phyloP scores from a whole-genome alignment of 2,113 vertebrate species.

The Vulpes vulpes region DNA sequence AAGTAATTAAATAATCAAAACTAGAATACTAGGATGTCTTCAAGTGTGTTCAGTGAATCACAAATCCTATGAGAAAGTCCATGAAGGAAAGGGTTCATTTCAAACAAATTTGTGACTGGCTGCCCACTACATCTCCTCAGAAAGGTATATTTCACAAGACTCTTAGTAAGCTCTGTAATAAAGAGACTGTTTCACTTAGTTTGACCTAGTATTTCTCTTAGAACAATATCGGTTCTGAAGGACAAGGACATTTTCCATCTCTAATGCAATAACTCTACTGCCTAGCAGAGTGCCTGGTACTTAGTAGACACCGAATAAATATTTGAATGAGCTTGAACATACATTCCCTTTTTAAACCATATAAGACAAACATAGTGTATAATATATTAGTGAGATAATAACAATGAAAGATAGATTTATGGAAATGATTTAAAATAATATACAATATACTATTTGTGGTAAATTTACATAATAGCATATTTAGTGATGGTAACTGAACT shows the following conservation, averaged over 20 bases:
- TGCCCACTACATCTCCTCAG: neutral
- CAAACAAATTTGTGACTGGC: neutral
- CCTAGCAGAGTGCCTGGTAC: neutral
- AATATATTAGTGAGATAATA: neutral
- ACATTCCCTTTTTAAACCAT: neutral
- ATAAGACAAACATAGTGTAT: neutral
- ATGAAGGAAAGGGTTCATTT: neutral
- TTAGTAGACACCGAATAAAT: neutral
- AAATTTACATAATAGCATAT: neutral
- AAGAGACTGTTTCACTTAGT: neutral
- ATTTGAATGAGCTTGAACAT: neutral
- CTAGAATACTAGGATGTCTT: neutral
- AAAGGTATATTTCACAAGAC: neutral
- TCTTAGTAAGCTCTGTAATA: neutral
- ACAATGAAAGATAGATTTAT: neutral
- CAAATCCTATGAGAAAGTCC: neutral
- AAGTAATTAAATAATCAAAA: neutral
- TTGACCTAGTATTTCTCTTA: neutral
- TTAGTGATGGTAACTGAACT: neutral
- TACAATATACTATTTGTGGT: neutral
- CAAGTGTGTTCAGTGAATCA: neutral
- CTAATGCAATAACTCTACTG: neutral
- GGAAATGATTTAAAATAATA: constrained; percentile 2
- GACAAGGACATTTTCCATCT: neutral
- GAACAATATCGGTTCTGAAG: neutral